Evolutionary conservation across 1,140 invertebrate genomes (phyloP).

Genomic region (Drosophila obscura): DNA sequence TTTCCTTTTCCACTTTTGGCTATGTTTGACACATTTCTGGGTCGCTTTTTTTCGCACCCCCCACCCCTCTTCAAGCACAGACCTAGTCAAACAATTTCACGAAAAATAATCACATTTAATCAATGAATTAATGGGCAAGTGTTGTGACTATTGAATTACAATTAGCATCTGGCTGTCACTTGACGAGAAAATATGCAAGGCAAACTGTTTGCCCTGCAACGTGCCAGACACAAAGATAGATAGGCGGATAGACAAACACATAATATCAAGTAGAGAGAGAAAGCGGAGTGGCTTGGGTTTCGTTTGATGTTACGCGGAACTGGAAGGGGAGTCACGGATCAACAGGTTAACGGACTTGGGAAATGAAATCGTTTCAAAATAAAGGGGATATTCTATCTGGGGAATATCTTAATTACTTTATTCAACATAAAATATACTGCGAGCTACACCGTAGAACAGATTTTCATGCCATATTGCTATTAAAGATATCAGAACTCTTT

Average conservation of each 20-base stretch:
- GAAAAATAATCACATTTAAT: conserved; percentile 32
- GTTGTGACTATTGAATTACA: conserved; percentile 29
- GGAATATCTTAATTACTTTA: too few species aligned
- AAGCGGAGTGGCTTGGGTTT: too few species aligned
- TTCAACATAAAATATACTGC: too few species aligned
- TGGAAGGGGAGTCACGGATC: too few species aligned
- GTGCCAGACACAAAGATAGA: conserved; percentile 4
- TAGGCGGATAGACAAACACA: conserved; percentile 51
- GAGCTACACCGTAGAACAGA: too few species aligned
- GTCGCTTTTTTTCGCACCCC: too few species aligned
- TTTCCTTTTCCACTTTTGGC: conserved; percentile 5
- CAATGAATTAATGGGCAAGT: conserved; percentile 38
- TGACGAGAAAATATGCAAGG: conserved; percentile 14
- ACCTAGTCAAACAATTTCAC: neutral
- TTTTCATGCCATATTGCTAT: too few species aligned
- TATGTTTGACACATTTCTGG: too few species aligned
- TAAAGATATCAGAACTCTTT: too few species aligned
- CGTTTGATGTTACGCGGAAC: too few species aligned
- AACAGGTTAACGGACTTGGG: neutral
- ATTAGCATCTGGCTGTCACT: conserved; percentile 40
- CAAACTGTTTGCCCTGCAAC: conserved; percentile 10
- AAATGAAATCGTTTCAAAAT: conserved; percentile 1
- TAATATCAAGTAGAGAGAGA: neutral
- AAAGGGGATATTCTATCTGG: too few species aligned
- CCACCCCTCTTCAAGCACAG: too few species aligned